These are phyloP conservation scores for Heptascelio sp. DNA, from an alignment of 2,888 invertebrate species.

Conservation along the genomic window DNA sequence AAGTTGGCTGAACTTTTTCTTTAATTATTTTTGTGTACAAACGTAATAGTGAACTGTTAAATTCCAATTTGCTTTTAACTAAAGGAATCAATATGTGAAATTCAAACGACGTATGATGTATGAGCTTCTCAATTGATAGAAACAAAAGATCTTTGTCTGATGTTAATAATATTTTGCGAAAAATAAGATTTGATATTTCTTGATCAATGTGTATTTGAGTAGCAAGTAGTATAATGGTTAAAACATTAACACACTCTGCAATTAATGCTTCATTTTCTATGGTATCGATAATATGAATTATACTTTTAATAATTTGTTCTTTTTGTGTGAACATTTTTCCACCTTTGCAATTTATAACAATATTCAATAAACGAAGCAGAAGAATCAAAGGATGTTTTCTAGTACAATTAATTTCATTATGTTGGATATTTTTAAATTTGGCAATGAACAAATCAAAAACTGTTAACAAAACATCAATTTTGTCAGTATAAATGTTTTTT, in stretches of 20 bases:
- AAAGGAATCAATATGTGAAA: conserved; percentile 90
- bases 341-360: conserved; percentile 87
- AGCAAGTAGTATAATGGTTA: conserved; percentile 82
- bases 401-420: neutral
- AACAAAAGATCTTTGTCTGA: conserved; percentile 87
- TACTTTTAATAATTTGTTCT: conserved; percentile 86
- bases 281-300: conserved; percentile 80
- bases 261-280: conserved; percentile 70
- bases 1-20: conserved; percentile 88
- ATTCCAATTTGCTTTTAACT: conserved; percentile 86
- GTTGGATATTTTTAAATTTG: conserved; percentile 78
- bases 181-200: conserved; percentile 91
- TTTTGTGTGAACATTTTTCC: conserved; percentile 89
- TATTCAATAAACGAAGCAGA: conserved; percentile 84
- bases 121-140: conserved; percentile 89
- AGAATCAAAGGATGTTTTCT: conserved; percentile 82
- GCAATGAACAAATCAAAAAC: conserved; percentile 84
- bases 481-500: conserved; percentile 87
- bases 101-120: conserved; percentile 91
- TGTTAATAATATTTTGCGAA: conserved; percentile 88
- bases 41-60: conserved; percentile 85
- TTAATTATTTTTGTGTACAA: conserved; percentile 89
- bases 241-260: conserved; percentile 74
- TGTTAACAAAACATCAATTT: conserved; percentile 90
- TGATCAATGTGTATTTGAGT: conserved; percentile 89